Conservation (phyloP, 92 coral and sea anemone species). For the Heteractis magnifica region DNA sequence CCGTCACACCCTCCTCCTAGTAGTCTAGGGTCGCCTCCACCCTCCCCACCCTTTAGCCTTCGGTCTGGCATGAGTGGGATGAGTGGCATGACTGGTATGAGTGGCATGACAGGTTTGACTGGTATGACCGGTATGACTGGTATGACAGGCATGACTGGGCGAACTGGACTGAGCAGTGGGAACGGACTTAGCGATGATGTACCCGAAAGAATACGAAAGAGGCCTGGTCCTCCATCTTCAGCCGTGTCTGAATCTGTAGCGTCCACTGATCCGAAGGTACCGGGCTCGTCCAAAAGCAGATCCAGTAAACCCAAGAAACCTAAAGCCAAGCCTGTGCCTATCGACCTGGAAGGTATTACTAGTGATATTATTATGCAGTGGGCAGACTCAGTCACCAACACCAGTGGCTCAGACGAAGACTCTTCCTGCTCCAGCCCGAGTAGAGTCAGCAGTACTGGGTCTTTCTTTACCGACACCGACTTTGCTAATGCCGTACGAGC, state of each 20-base stretch:
- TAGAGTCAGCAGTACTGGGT: conserved; percentile 94
- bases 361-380: conserved; percentile 99
- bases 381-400: conserved; percentile 99
- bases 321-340: conserved; percentile 80
- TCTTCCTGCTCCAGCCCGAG: conserved; percentile 95
- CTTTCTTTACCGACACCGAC: conserved; percentile 97
- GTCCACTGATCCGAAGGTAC: conserved; percentile 36
- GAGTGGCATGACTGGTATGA: conserved; percentile 86
- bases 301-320: conserved; percentile 69
- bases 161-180: conserved; percentile 71
- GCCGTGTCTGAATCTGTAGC: conserved; percentile 40
- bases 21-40: conserved; percentile 94
- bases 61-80: conserved; percentile 90
- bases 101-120: conserved; percentile 70
- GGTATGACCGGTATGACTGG: conserved; percentile 84
- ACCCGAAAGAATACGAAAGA: conserved; percentile 16
- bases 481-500: conserved; percentile 97
- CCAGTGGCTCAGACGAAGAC: conserved; percentile 98
- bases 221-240: conserved; percentile 35
- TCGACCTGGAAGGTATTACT: conserved; percentile 96
- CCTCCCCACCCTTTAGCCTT: conserved; percentile 97
- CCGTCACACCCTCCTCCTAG: conserved; percentile 98
- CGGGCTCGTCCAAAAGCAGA: conserved; percentile 68
- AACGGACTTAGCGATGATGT: conserved; percentile 59
- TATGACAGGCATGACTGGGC: conserved; percentile 74